Evolutionary conservation across 1,140 invertebrate species (phyloP), one percentile per base, ranked within the genome.

Genomic region (Thaumatotibia leucotreta): DNA sequence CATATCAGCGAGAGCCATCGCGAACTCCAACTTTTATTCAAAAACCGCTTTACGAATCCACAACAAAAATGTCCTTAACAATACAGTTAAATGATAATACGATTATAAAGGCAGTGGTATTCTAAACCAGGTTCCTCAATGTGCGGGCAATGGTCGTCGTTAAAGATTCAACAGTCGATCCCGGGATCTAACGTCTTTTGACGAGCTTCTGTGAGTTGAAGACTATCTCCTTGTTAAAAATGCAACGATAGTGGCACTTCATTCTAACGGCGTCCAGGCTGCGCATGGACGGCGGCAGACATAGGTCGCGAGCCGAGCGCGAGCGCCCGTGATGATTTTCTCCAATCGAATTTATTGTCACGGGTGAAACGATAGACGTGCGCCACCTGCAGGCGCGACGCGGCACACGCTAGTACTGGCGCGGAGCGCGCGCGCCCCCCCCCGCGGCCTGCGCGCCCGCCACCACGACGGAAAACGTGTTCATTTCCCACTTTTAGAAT

Each of bases 171-270:
- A 71, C 68, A 63, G 58, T 63, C 63, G 62, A 4, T 67, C 67
- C 64, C 29, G 54, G 63, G 69, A 74, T 75, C 88, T 91, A 91
- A 92, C 96, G 96, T 96, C 96, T 96, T 91, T 97, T 97, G 73
- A 97, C 96, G 77, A 97, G 93, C 92, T 97, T 97, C 88, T 97
- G 95, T 84, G 96, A 96, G 91, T 96, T 96, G 91, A 97, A 94
- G 91, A 97, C 95, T 91, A 97, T 97, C 91, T 96, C 95, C 92
- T 95, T 94, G 91, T 96, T 96, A 96, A 96, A 97, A 92, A 95
- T 96, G 93, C 95, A 96, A 84, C 93, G 94, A 93, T 96, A 96
- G 92, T 93, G 94, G 95, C 94, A 96, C 95, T 91, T 91, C 91
- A 92, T 92, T 90, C 89, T 92, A 91, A 87, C 80, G 81, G 84